Evolutionary conservation across 1,140 invertebrate genomes (phyloP).

Genomic region (Aporrectodea caliginosa): DNA sequence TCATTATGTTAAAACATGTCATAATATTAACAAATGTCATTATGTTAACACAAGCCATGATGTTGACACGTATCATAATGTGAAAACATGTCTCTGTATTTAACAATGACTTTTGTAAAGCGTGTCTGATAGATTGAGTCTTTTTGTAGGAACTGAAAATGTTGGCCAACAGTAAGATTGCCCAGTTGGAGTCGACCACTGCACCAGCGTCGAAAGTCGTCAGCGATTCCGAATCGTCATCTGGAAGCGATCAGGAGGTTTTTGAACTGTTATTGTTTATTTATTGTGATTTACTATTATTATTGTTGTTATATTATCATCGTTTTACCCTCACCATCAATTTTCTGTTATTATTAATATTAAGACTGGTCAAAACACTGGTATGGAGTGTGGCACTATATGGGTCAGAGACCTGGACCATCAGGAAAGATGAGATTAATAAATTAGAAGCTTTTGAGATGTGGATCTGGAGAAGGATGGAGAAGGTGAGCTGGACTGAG

Average conservation of each 20-base stretch:
- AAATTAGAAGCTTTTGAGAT: too few species aligned
- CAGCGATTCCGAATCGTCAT: conserved; percentile 65
- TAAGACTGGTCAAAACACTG: too few species aligned
- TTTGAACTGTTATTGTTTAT: too few species aligned
- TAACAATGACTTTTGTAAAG: neutral
- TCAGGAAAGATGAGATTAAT: too few species aligned
- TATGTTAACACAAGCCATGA: neutral
- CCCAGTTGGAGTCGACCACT: conserved; percentile 40
- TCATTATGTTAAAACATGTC: neutral
- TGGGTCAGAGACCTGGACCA: too few species aligned
- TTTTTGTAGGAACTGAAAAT: conserved; percentile 76
- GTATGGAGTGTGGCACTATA: too few species aligned
- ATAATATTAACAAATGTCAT: conserved; percentile 6
- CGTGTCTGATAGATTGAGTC: conserved; percentile 18
- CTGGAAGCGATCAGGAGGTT: conserved; percentile 68
- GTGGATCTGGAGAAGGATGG: too few species aligned
- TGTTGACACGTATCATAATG: conserved; percentile 10
- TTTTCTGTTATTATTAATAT: too few species aligned
- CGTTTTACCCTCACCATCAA: too few species aligned
- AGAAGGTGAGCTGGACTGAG: too few species aligned
- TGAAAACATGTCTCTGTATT: neutral
- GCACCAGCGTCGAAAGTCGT: conserved; percentile 37
- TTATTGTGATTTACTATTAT: too few species aligned
- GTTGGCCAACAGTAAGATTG: conserved; percentile 74
- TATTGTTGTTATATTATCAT: too few species aligned